Evolutionary conservation across 2,113 vertebrate species (phyloP).

Genomic region (Eleginops maclovinus): DNA sequence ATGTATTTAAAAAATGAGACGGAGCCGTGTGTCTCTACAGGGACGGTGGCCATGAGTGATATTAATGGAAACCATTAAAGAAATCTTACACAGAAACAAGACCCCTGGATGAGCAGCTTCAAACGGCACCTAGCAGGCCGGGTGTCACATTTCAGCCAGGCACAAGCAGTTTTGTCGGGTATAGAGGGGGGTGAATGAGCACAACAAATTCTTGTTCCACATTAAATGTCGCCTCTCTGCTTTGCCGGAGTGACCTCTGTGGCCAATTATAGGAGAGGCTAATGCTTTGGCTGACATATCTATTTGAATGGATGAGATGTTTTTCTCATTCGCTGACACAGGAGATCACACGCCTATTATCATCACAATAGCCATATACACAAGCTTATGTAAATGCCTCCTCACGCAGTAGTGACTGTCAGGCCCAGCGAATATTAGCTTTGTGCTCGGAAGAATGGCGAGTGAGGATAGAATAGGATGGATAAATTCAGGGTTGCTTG

Average conservation of each 20-base stretch:
- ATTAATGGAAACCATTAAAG: conserved; percentile 71
- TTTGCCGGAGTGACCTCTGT: conserved; percentile 75
- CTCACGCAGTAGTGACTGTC: conserved; percentile 63
- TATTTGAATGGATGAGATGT: conserved; percentile 76
- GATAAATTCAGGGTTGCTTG: conserved; percentile 63
- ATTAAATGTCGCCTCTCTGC: conserved; percentile 60
- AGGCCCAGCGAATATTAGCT: conserved; percentile 70
- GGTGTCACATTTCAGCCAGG: conserved; percentile 44
- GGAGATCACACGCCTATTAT: conserved; percentile 79
- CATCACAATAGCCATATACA: conserved; percentile 75
- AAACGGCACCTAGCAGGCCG: conserved; percentile 7
- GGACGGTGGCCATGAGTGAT: conserved; percentile 53
- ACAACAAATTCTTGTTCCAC: conserved; percentile 67
- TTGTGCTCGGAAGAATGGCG: conserved; percentile 72
- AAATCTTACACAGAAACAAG: conserved; percentile 49
- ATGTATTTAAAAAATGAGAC: conserved; percentile 51
- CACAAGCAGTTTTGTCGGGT: conserved; percentile 47
- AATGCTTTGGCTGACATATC: conserved; percentile 74
- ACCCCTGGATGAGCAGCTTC: conserved; percentile 43
- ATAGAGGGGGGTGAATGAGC: conserved; percentile 35
- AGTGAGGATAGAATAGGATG: conserved; percentile 48
- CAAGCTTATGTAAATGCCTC: conserved; percentile 79
- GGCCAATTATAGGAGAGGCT: conserved; percentile 77
- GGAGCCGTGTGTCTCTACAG: conserved; percentile 14
- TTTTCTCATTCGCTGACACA: conserved; percentile 73